phyloP scores from a whole-genome alignment of 2,888 invertebrate genomes.

The Rosalia funebris region DNA sequence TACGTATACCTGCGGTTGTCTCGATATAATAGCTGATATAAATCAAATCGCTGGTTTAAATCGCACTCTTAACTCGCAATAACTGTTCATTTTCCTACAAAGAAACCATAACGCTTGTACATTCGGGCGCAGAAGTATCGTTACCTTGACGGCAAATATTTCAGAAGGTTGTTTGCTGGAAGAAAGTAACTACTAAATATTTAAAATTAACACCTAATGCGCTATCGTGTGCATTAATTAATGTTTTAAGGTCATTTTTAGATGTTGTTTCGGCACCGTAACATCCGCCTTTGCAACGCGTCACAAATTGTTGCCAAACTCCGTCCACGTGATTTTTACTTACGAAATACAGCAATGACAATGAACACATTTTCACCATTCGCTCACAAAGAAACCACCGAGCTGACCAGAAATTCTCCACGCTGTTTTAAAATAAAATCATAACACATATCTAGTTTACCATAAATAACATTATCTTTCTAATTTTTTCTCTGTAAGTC shows the following conservation, averaged over 20 bases:
- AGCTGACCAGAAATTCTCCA: too few relatives aligned
- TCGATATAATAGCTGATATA: slow-evolving; percentile 1
- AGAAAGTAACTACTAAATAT: not conserved
- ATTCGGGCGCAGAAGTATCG: not conserved
- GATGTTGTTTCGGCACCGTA: not conserved
- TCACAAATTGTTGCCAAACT: not conserved
- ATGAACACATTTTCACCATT: too few relatives aligned
- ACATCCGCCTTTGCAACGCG: not conserved
- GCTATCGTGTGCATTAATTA: not conserved
- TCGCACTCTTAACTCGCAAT: not conserved
- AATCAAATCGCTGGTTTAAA: slow-evolving; percentile 6
- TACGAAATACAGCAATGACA: too few relatives aligned
- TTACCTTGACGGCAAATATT: slow-evolving; percentile 2
- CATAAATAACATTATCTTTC: too few relatives aligned
- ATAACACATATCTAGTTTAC: too few relatives aligned
- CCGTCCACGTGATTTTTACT: not conserved
- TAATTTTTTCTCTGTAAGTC: too few relatives aligned
- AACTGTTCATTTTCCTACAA: slow-evolving; percentile 12
- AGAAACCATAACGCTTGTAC: not conserved
- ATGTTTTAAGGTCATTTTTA: not conserved
- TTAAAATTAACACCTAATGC: not conserved
- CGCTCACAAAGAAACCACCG: too few relatives aligned
- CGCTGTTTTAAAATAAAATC: too few relatives aligned
- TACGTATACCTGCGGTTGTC: not conserved
- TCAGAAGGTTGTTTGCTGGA: not conserved